These are phyloP conservation scores for Opisthograptis luteolata DNA, from an alignment of 2,888 invertebrate genomes.

Conservation along the genomic window DNA sequence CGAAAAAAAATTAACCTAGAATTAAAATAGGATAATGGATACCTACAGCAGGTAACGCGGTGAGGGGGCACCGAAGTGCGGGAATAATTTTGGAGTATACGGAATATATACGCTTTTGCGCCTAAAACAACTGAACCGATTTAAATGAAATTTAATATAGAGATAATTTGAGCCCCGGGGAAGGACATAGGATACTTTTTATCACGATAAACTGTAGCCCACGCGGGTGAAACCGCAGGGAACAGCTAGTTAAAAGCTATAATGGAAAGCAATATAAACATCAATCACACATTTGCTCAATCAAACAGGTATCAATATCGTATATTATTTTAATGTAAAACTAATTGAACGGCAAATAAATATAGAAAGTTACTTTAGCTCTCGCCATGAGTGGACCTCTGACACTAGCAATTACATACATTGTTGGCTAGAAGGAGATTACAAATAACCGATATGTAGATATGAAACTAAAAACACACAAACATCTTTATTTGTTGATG, in stretches of 20 bases:
- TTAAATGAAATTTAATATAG: no score
- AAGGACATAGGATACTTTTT: no score
- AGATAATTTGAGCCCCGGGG: no score
- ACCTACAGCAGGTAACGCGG: no score
- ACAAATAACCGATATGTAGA: slow-evolving; percentile 36
- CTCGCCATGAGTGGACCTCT: slow-evolving; percentile 49
- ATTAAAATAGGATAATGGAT: no score
- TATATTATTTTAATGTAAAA: slow-evolving; percentile 44
- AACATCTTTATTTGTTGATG: slow-evolving; percentile 49
- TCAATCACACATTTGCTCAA: slow-evolving; percentile 39
- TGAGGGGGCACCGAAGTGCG: no score
- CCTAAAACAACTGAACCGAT: no score
- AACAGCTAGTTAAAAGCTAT: slow-evolving; percentile 2
- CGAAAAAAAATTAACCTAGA: no score
- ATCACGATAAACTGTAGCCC: no score
- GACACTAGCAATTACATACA: slow-evolving; percentile 63
- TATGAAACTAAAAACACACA: slow-evolving; percentile 37
- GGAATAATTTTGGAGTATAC: no score
- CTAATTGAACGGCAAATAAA: slow-evolving; percentile 36
- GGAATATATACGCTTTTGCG: no score
- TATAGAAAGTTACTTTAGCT: slow-evolving; percentile 41
- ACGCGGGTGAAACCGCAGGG: no score
- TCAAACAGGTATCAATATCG: slow-evolving; percentile 23
- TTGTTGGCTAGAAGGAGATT: slow-evolving; percentile 52
- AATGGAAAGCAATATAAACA: slow-evolving; percentile 34